Evolutionary conservation across 2,888 invertebrate species (phyloP).

Genomic region (Theretra japonica): DNA sequence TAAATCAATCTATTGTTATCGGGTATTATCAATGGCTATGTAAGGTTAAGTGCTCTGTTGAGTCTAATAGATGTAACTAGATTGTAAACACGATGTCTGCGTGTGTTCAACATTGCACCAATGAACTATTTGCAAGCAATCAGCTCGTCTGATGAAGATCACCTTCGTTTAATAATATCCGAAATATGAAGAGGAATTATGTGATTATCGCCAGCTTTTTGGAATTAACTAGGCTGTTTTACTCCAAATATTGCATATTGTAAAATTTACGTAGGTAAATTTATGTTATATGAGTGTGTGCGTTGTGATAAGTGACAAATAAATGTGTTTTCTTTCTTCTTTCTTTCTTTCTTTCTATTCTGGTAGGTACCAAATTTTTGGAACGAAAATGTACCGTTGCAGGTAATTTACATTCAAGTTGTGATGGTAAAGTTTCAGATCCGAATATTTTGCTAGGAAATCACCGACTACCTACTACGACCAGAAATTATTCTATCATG

Average conservation of each 20-base stretch:
- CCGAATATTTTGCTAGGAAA: too few species aligned
- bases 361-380: not conserved
- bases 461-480: too few species aligned
- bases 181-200: not conserved
- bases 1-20: conserved; percentile 26
- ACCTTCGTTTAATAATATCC: too few species aligned
- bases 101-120: not conserved
- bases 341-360: too few species aligned
- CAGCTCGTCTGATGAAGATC: not conserved
- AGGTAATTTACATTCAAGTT: too few species aligned
- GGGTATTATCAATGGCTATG: not conserved
- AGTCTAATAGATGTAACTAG: conserved; percentile 5
- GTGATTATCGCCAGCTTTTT: not conserved
- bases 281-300: too few species aligned
- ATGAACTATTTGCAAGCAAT: not conserved
- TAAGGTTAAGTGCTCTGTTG: conserved; percentile 18
- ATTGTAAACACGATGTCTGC: conserved; percentile 11
- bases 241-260: not conserved
- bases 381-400: not conserved
- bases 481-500: too few species aligned
- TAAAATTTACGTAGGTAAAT: not conserved
- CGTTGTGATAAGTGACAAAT: too few species aligned
- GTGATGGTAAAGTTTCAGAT: too few species aligned
- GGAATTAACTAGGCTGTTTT: not conserved
- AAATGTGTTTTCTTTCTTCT: too few species aligned